phyloP scores from a whole-genome alignment of 1,140 invertebrate species.

The Thereuonema tuberculata region DNA sequence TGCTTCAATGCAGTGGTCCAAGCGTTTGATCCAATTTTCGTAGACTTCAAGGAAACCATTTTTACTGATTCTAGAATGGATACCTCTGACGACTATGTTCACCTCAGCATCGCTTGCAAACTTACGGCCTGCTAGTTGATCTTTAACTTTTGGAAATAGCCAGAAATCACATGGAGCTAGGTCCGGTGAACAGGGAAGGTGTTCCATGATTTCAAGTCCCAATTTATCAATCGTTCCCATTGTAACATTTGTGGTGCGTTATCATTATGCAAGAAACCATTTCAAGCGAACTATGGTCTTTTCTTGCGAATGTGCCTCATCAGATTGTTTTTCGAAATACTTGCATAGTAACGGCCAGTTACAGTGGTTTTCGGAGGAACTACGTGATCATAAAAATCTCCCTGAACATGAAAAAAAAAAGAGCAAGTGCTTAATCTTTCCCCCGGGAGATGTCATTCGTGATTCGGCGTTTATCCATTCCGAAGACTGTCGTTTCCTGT shows the following conservation, averaged over 20 bases:
- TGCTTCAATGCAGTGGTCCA: background rate
- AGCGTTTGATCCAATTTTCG: background rate
- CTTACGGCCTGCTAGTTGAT: background rate
- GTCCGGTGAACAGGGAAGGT: background rate
- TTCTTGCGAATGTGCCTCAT: background rate
- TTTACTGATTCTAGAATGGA: background rate
- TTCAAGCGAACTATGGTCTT: background rate
- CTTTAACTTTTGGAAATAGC: background rate
- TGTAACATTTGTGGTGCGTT: background rate
- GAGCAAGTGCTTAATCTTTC: background rate
- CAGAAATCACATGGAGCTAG: background rate
- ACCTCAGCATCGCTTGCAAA: background rate
- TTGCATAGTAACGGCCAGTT: background rate
- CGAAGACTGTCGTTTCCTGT: no score
- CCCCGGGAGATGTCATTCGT: no score
- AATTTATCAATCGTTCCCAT: background rate
- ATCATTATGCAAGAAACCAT: background rate
- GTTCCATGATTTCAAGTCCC: background rate
- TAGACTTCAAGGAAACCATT: background rate
- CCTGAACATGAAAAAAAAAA: background rate
- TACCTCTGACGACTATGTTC: background rate
- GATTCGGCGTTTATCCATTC: no score
- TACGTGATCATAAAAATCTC: background rate
- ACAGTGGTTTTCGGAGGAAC: background rate
- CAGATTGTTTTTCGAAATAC: background rate